Evolutionary conservation across 2,113 vertebrate genomes (phyloP), one percentile per base, ranked within the genome.

Genomic region (Marcusenius ussheri): DNA sequence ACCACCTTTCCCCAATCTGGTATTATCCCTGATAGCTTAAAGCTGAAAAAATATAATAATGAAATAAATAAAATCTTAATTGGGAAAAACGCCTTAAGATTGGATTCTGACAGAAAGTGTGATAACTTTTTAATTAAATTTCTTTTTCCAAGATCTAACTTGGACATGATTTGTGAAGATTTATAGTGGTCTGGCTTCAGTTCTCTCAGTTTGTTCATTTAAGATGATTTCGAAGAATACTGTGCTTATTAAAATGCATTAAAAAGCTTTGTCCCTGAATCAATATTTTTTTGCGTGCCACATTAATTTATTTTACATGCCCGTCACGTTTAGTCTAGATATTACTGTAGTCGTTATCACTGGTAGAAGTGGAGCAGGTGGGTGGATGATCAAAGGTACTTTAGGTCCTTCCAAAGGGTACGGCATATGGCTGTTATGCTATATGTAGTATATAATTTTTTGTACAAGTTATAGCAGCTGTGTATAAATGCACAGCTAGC

Each of bases 51-150:
- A 85, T 87, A 53, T 47, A 87, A 87, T 87, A 31, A 51, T 87
- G 9, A 87, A 88, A 90, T 89, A 92, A 93, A 95, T 92, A 92
- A 93, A 92, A 91, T 87, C 92, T 86, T 94, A 94, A 95, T 93
- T 95, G 94, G 95, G 95, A 95, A 94, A 89, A 91, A 87, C 84
- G 77, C 89, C 45, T 86, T 83, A 91, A 84, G 91, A 91, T 92
- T 93, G 91, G 90, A 94, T 94, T 91, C 93, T 91, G 93, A 94
- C 93, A 95, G 94, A 92, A 94, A 92, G 93, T 94, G 93, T 94
- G 92, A 94, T 95, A 95, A 95, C 94, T 94, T 95, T 95, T 95
- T 94, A 95, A 95, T 95, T 95, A 95, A 93, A 91, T 94, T 94
- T 93, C 92, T 94, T 70, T 94, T 95, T 93, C 92, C 93, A 91